A percentile compares a stretch with the other conserved stretches of the same genome.
Conservation (phyloP, 2,888 invertebrate genomes). For the Eupithecia pulchellata region DNA sequence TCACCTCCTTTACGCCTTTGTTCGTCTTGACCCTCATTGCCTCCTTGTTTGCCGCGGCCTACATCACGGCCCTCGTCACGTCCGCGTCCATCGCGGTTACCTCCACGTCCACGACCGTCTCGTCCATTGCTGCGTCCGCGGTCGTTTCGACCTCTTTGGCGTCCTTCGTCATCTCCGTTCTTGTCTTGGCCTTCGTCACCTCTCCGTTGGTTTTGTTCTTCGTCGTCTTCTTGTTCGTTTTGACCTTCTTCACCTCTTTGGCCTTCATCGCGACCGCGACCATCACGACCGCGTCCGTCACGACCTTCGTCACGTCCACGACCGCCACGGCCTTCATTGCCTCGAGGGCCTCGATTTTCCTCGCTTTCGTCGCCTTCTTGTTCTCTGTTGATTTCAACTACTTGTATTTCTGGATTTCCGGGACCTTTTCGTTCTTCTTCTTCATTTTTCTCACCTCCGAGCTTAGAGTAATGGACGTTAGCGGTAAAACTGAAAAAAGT, state of each 20-base stretch:
- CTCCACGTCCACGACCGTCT: slow-evolving; percentile 8
- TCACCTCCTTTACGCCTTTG: neutral
- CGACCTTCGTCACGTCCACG: neutral
- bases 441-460: slow-evolving; percentile 16
- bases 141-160: slow-evolving; percentile 13
- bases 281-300: neutral
- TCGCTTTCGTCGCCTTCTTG: neutral
- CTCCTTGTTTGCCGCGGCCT: slow-evolving; percentile 8
- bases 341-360: neutral
- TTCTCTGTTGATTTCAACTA: neutral
- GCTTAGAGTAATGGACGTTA: slow-evolving; percentile 38
- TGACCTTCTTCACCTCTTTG: slow-evolving; percentile 4
- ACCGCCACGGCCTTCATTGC: slow-evolving; percentile 1
- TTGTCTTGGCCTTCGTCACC: slow-evolving; percentile 11
- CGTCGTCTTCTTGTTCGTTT: slow-evolving; percentile 10
- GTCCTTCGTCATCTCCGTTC: slow-evolving; percentile 16
- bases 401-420: slow-evolving; percentile 11
- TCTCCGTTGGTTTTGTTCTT: slow-evolving; percentile 10
- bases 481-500: slow-evolving; percentile 39
- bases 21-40: slow-evolving; percentile 25
- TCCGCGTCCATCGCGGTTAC: neutral
- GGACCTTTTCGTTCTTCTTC: slow-evolving; percentile 7
- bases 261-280: neutral
- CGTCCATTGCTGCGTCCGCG: neutral
- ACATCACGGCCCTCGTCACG: slow-evolving; percentile 1